A percentile compares a stretch with the other conserved stretches of the same genome.
Evolutionary conservation across 2,888 invertebrate species (phyloP).

Genomic region (Callinectes sapidus): DNA sequence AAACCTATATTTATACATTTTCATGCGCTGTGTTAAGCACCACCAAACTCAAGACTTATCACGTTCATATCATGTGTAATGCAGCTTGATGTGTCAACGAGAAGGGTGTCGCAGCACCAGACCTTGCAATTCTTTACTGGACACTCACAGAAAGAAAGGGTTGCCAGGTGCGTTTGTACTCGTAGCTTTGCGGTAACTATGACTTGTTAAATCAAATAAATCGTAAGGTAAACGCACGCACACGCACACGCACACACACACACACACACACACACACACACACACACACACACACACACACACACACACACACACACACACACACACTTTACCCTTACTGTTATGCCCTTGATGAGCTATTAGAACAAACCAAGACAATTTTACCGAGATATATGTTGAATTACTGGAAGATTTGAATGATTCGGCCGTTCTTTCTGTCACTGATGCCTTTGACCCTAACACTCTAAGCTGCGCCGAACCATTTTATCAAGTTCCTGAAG

Average conservation of each 20-base stretch:
- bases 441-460: too few species aligned
- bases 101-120: not conserved
- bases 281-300: slow-evolving; percentile 37
- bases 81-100: too few species aligned
- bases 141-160: not conserved
- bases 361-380: too few species aligned
- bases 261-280: slow-evolving; percentile 33
- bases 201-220: not conserved
- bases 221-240: not conserved
- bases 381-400: too few species aligned
- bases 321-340: not conserved
- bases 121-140: not conserved
- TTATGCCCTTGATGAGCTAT: too few species aligned
- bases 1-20: not conserved
- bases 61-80: not conserved
- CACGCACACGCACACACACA: slow-evolving; percentile 30
- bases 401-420: too few species aligned
- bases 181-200: not conserved
- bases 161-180: not conserved
- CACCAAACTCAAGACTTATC: not conserved
- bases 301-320: slow-evolving; percentile 36
- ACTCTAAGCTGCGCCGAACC: too few species aligned
- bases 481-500: too few species aligned
- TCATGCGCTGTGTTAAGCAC: not conserved
- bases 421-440: too few species aligned